These are phyloP conservation scores for Drosophila oshimai DNA, from an alignment of 1,140 invertebrate species.

Conservation along the genomic window DNA sequence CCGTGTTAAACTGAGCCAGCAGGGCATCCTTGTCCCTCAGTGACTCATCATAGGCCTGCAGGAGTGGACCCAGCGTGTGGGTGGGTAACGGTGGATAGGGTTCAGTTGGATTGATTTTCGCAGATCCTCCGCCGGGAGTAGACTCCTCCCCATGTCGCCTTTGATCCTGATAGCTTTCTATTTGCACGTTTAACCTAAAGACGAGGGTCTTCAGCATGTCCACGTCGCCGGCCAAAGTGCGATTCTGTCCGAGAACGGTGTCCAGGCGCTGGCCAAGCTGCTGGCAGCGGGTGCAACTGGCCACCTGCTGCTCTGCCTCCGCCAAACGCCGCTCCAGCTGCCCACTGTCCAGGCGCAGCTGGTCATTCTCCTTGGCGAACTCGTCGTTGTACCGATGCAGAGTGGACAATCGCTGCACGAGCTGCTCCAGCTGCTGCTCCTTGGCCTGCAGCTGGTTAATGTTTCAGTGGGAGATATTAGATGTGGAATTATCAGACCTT, in stretches of 20 bases:
- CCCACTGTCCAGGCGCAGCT: constrained; percentile 45
- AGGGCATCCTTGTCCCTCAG: constrained; percentile 87
- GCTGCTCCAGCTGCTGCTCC: constrained; percentile 78
- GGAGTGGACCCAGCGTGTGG: constrained; percentile 84
- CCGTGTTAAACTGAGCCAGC: constrained; percentile 85
- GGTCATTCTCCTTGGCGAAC: constrained; percentile 74
- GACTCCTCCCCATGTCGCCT: constrained; percentile 30
- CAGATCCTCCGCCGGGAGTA: background rate
- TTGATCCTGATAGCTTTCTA: constrained; percentile 87
- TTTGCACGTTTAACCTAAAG: constrained; percentile 87
- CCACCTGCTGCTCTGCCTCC: constrained; percentile 43
- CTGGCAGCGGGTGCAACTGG: constrained; percentile 76
- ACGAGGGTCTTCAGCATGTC: constrained; percentile 87
- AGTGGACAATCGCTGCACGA: constrained; percentile 65
- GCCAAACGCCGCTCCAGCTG: constrained; percentile 52
- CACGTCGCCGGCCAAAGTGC: constrained; percentile 85
- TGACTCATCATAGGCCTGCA: constrained; percentile 88
- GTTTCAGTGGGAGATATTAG: background rate
- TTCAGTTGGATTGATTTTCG: constrained; percentile 5
- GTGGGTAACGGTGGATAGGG: constrained; percentile 32
- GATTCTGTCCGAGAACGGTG: constrained; percentile 83
- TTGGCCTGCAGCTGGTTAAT: constrained; percentile 78
- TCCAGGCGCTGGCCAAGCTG: constrained; percentile 74
- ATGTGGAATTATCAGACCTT: no score
- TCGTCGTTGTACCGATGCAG: constrained; percentile 77